phyloP scores from a whole-genome alignment of 2,113 vertebrate genomes.

The Chrysemys picta region DNA sequence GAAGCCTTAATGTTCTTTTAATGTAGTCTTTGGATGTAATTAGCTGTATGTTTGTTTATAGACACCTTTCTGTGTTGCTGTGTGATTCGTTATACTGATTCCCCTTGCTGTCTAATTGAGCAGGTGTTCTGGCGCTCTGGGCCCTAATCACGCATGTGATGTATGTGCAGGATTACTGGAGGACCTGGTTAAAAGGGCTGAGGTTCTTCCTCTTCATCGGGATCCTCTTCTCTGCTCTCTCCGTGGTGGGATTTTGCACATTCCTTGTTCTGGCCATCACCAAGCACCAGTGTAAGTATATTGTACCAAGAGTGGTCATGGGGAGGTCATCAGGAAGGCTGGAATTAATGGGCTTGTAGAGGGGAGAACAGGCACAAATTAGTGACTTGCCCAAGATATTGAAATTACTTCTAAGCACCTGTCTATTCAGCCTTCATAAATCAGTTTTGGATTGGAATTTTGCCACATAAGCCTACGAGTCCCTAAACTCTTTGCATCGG shows the following conservation, averaged over 20 bases:
- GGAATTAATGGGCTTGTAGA: neutral
- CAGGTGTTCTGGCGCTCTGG: constrained; percentile 97
- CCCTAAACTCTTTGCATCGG: neutral
- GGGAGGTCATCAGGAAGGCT: accelerated
- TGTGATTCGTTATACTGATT: neutral
- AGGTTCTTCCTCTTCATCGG: constrained; percentile 91
- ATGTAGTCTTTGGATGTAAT: neutral
- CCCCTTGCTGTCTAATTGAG: constrained; percentile 43
- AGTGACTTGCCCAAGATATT: neutral
- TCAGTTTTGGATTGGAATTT: neutral
- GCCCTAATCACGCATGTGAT: constrained; percentile 92
- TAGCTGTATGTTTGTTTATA: neutral
- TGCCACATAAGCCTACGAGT: neutral
- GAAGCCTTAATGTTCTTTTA: accelerated
- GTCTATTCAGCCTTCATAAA: neutral
- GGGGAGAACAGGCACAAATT: neutral
- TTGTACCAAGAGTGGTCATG: accelerated
- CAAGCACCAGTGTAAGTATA: constrained; percentile 87
- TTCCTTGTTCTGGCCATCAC: constrained; percentile 89
- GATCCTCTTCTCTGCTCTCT: constrained; percentile 83
- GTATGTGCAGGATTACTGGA: constrained; percentile 97
- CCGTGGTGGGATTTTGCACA: constrained; percentile 84
- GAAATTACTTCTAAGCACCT: accelerated
- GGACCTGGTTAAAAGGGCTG: constrained; percentile 95
- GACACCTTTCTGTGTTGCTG: neutral